Evolutionary conservation across 2,113 vertebrate species (phyloP), one percentile per base, ranked within the genome.

Genomic region (Marmota flaviventris): DNA sequence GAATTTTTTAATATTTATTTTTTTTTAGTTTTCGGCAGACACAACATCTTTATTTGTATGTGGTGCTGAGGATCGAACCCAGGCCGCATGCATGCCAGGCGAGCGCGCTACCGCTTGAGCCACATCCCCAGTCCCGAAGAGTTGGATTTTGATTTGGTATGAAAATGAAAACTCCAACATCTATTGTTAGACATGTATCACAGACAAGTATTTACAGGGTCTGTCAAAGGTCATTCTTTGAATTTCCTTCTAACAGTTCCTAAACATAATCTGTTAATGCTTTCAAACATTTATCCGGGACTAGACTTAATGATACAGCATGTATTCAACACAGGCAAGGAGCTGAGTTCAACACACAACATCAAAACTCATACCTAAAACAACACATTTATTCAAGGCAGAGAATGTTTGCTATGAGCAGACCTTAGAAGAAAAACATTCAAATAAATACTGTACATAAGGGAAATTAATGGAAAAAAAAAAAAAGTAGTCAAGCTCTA

Each of bases 81-180:
- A 39, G 39, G 39, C 39, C 39, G 39, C 39, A 39, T 39, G 39
- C 39, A 39, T 39, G 39, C 39, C 39, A 39, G 39, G 39, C 39
- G 4, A 39, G 39, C 39, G 3, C 39, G 39, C 39, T 39, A 39
- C 39, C 39, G 39, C 39, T 39, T 39, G 39, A 39, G 39, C 39
- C 39, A 39, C 39, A 39, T 39, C 39, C 39, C 39, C 39, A 39
- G 39, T 39, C 39, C 39, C 39, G 5, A 0, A 83, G 8, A 22
- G 24, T 65, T 89, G 76, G 34, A 97, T 42, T 94, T 24, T 88
- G 7, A 89, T 32, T 82, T 70, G 22, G 79, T 78, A 81, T 58
- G 27, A 87, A 97, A 94, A 97, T 89, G n/a, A 79, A 94, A 95
- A 96, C 82, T 73, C 58, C 79, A 75, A 93, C 22, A 93, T 4